Base-by-base conservation (phyloP, 2,113 vertebrate species). In the Leptobrachium ailaonicum region DNA sequence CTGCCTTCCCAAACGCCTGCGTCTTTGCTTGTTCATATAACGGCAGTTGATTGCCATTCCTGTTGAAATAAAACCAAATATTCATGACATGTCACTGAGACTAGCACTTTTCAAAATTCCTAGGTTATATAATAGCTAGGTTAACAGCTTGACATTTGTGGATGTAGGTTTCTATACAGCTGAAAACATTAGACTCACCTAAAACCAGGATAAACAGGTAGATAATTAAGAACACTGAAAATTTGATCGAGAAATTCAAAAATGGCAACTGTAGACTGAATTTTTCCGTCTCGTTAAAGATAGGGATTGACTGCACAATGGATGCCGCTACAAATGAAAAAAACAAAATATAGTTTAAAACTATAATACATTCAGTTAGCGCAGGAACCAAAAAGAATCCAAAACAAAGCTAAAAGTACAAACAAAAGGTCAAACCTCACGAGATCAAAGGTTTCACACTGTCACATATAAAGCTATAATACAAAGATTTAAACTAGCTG, bases 11-110 rank as follows among this genome's bases (percentile, higher is more conserved):
- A 94, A 96, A 68, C 91, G 94, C 68, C 87, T 93, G 82, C 89
- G 94, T 87, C 98, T 94, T 85, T 97, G 97, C 87, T 96, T 98
- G 91, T 94, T 95, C 76, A 99, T 93, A 85, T 99, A 92, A 40
- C 92, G 95, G 80, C 93, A 96, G 87, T 98, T 98, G 85, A 94
- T 84, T 83, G 91, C 94, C 43, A 95, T 73, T 53, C 94, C 98
- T 99, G 85, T 14, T 84, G 83, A 75, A 77, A 83, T 71, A 41
- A 1, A 62, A 14, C 6, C 43, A 41, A 53, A 45, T 8, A 13
- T 66, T 40, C 47, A 64, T 32, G 20, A 32, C 20, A 32, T 32
- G 20, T 32, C 20, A 32, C 20, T 32, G 20, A 32, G 20, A 32
- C 20, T 32, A 32, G 20, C 20, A 32, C 20, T 32, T 32, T 32